Percentiles rank a stretch among this genome's conserved stretches.
These are phyloP conservation scores for Phocoena phocoena DNA, from an alignment of 2,113 vertebrate species.

Conservation along the genomic window DNA sequence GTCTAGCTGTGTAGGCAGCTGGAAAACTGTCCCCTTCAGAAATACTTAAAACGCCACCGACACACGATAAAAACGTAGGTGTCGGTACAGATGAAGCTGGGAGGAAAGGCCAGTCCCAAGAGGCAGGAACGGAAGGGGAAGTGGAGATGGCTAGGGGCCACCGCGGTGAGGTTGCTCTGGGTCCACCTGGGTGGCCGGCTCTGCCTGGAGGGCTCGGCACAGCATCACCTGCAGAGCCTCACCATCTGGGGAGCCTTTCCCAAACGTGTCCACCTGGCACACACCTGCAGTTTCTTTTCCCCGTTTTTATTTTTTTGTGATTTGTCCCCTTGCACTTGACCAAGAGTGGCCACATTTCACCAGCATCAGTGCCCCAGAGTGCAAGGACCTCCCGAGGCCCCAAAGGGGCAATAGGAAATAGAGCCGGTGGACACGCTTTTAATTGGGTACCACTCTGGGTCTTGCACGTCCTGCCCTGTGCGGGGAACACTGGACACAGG, in stretches of 20 bases:
- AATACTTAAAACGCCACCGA: not conserved
- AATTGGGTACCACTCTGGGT: not conserved
- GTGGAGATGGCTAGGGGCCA: not conserved
- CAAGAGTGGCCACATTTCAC: not conserved
- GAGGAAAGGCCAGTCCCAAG: not conserved
- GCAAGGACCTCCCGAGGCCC: not conserved
- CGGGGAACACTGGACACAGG: fast-evolving
- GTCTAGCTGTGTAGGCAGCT: not conserved
- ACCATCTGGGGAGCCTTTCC: not conserved
- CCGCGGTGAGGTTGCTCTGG: not conserved
- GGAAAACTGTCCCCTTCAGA: not conserved
- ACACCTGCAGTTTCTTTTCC: not conserved
- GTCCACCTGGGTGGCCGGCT: fast-evolving
- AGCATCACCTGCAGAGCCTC: not conserved
- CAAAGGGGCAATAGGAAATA: fast-evolving
- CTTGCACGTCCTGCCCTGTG: not conserved
- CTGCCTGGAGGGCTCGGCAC: too few species aligned
- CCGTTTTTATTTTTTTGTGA: not conserved
- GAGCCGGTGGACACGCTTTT: not conserved
- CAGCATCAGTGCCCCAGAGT: not conserved
- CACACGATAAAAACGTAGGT: not conserved
- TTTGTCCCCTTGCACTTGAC: not conserved
- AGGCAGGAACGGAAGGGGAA: not conserved
- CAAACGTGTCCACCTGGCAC: fast-evolving
- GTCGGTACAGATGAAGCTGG: fast-evolving